phyloP scores from a whole-genome alignment of 2,888 invertebrate genomes.

The Coecobrya sp. region DNA sequence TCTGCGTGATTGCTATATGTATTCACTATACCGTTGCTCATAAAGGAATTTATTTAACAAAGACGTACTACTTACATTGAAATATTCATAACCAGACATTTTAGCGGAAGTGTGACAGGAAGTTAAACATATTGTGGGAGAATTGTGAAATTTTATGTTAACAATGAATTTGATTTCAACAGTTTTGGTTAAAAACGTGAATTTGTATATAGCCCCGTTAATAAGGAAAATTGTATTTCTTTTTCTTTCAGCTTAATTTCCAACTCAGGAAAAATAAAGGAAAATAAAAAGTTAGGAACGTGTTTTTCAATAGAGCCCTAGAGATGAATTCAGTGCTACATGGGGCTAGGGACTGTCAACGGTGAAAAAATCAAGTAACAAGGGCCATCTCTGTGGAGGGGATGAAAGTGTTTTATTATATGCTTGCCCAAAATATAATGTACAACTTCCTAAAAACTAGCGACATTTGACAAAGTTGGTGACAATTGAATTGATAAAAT shows the following conservation, averaged over 20 bases:
- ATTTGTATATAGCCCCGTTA: not conserved
- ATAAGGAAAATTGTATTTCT: not conserved
- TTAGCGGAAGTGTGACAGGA: slow-evolving; percentile 14
- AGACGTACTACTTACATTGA: not conserved
- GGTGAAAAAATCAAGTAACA: not conserved
- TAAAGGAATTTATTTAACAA: not conserved
- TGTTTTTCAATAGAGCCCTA: too few species aligned
- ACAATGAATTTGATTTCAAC: slow-evolving; percentile 2
- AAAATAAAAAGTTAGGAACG: too few species aligned
- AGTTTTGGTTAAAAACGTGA: not conserved
- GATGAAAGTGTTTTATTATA: not conserved
- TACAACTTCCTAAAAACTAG: too few species aligned
- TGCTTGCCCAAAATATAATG: not conserved
- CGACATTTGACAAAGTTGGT: too few species aligned
- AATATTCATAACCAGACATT: not conserved
- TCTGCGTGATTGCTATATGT: not conserved
- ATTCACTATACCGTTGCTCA: not conserved
- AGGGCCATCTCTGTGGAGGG: slow-evolving; percentile 54
- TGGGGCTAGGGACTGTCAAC: not conserved
- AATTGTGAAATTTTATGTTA: not conserved
- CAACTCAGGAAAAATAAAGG: not conserved
- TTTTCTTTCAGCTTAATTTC: not conserved
- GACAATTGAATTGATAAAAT: too few species aligned
- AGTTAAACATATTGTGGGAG: not conserved
- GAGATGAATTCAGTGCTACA: too few species aligned